These are phyloP conservation scores for Diarsia brunnea DNA, from an alignment of 2,888 invertebrate genomes.

Conservation along the genomic window DNA sequence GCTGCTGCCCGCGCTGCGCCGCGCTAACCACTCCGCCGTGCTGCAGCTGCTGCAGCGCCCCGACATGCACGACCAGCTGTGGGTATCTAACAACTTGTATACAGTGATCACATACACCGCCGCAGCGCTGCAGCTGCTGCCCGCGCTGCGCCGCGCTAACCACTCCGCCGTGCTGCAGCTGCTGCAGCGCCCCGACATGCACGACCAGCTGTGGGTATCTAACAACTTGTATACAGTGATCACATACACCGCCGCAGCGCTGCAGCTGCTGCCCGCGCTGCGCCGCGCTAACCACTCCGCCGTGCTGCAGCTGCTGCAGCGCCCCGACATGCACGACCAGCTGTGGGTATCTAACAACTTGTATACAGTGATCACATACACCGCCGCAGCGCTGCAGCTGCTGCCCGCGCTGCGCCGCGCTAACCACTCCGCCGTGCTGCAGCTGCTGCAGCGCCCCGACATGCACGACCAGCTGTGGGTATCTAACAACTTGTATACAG, in stretches of 20 bases:
- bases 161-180: constrained; percentile 39
- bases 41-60: constrained; percentile 45
- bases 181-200: constrained; percentile 35
- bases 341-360: constrained; percentile 9
- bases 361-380: no score
- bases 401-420: constrained; percentile 66
- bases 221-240: no score
- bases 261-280: constrained; percentile 68
- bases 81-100: background rate
- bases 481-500: no score
- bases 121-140: constrained; percentile 67
- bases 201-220: constrained; percentile 16
- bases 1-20: constrained; percentile 68
- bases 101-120: background rate
- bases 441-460: constrained; percentile 44
- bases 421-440: constrained; percentile 31
- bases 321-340: constrained; percentile 16
- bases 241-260: constrained; percentile 48
- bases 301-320: constrained; percentile 47
- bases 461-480: constrained; percentile 21
- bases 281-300: constrained; percentile 43
- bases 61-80: constrained; percentile 28
- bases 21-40: constrained; percentile 30
- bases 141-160: constrained; percentile 58
- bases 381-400: constrained; percentile 62